Evolutionary conservation across 2,888 invertebrate genomes (phyloP).

Genomic region (Platycheirus rosarum): DNA sequence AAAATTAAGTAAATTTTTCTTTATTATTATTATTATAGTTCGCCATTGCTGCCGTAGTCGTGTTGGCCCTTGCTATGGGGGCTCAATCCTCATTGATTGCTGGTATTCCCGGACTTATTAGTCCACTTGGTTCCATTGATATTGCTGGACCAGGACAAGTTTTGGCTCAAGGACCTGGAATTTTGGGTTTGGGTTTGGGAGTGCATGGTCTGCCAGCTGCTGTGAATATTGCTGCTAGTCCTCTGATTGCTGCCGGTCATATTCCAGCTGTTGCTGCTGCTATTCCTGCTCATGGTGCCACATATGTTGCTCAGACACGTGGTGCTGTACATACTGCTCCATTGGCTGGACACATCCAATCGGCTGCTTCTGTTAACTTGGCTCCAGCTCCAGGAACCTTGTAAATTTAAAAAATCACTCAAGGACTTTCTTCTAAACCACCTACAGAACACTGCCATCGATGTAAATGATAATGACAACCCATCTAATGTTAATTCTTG

Average conservation of each 20-base stretch:
- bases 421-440: too few species aligned
- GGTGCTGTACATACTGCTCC: conserved; percentile 80
- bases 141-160: conserved; percentile 67
- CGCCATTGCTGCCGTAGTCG: conserved; percentile 78
- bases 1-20: conserved; percentile 29
- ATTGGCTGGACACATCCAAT: conserved; percentile 79
- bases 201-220: conserved; percentile 68
- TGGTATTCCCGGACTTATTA: conserved; percentile 69
- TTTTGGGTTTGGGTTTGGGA: conserved; percentile 58
- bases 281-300: conserved; percentile 77
- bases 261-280: conserved; percentile 66
- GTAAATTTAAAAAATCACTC: conserved; percentile 28
- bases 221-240: conserved; percentile 37
- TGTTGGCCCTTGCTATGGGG: conserved; percentile 76
- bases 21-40: conserved; percentile 75
- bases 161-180: conserved; percentile 74
- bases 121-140: conserved; percentile 32
- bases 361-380: conserved; percentile 79
- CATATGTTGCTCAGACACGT: conserved; percentile 80
- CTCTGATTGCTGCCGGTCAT: conserved; percentile 76
- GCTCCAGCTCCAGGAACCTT: conserved; percentile 80
- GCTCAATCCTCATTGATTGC: conserved; percentile 74
- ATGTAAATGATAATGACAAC: background rate
- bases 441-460: conserved; percentile 36
- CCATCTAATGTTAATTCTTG: conserved; percentile 9